Percentiles rank a stretch among this genome's conserved stretches.
phyloP scores from a whole-genome alignment of 1,140 invertebrate species.

The Platyscapa corneri region DNA sequence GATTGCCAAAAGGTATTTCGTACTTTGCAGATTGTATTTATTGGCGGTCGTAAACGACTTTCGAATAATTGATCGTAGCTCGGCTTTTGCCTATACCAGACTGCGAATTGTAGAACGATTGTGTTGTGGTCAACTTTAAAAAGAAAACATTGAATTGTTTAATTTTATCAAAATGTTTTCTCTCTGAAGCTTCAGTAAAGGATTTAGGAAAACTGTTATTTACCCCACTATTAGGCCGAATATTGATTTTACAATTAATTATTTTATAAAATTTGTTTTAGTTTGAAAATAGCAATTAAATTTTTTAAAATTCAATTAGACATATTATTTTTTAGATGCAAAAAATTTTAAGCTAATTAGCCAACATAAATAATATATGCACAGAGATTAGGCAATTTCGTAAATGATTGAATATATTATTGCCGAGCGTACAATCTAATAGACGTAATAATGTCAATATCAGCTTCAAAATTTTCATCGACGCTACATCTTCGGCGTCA shows the following conservation, averaged over 20 bases:
- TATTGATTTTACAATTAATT: no score
- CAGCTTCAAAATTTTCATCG: constrained; percentile 1
- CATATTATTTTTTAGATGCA: no score
- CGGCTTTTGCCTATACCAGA: not conserved
- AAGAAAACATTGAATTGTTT: not conserved
- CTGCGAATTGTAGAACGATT: constrained; percentile 17
- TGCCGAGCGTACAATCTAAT: not conserved
- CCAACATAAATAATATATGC: no score
- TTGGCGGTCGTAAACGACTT: constrained; percentile 15
- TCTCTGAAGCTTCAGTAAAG: not conserved
- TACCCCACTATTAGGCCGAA: no score
- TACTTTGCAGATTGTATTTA: constrained; percentile 22
- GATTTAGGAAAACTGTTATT: no score
- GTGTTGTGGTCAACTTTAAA: constrained; percentile 18
- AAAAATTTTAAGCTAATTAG: no score
- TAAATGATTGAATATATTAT: not conserved
- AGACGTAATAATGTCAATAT: not conserved
- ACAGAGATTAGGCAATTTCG: not conserved
- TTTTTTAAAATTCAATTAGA: no score
- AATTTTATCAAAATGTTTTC: not conserved
- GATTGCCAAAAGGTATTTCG: constrained; percentile 40
- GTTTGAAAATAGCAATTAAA: no score
- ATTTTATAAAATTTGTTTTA: no score
- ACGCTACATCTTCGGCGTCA: not conserved
- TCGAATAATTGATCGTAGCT: constrained; percentile 27